Evolutionary conservation across 92 coral and sea anemone genomes (phyloP).

Genomic region (Phenganax subtilis): DNA sequence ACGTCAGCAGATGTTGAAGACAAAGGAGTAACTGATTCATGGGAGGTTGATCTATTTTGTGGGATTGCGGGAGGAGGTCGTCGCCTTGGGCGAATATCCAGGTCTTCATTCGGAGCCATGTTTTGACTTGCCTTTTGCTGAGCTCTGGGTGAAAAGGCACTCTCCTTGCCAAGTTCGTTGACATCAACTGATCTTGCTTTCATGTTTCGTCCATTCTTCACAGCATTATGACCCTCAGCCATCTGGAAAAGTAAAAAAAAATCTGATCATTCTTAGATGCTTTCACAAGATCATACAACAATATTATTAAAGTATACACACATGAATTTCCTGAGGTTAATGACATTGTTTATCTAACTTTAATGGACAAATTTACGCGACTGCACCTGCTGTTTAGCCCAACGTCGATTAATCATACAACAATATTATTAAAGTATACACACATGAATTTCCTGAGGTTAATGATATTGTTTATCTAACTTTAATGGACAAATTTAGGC

Average conservation of each 20-base stretch:
- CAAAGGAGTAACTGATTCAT: neutral
- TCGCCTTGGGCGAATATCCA: neutral
- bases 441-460: too few relatives aligned
- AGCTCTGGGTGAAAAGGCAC: neutral
- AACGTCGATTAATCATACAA: neutral
- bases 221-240: slow-evolving; percentile 18
- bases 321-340: too few relatives aligned
- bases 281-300: neutral
- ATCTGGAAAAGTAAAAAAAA: neutral
- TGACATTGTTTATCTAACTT: too few relatives aligned
- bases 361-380: too few relatives aligned
- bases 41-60: neutral
- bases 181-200: neutral
- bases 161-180: neutral
- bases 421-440: too few relatives aligned
- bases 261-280: neutral
- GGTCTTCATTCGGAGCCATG: neutral
- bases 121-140: neutral
- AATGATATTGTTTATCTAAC: too few relatives aligned
- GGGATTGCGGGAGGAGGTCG: slow-evolving; percentile 3
- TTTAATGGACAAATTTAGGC: too few relatives aligned
- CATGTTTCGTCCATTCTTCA: neutral
- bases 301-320: too few relatives aligned
- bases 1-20: neutral
- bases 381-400: slow-evolving; percentile 37